Conservation (phyloP, 2,797 vertebrate genomes). For the Danio kyathit region DNA sequence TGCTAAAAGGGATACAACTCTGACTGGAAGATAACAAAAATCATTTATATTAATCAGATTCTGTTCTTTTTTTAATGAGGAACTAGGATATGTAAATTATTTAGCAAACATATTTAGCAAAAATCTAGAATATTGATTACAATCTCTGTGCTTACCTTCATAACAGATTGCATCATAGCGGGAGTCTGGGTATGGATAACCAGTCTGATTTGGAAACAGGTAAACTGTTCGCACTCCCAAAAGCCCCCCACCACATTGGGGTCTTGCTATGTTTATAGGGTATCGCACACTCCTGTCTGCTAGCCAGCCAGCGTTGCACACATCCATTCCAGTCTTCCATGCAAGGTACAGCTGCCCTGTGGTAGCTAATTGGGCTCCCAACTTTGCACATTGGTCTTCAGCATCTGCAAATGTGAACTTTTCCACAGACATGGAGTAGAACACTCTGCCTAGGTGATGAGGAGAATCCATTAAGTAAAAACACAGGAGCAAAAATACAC, state of each 20-base stretch:
- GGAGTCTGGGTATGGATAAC: slow-evolving; percentile 89
- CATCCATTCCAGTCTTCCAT: slow-evolving; percentile 93
- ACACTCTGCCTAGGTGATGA: slow-evolving; percentile 86
- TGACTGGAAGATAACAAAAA: too few species aligned
- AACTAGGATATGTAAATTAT: neutral
- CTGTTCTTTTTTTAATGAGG: neutral
- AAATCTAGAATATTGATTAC: neutral
- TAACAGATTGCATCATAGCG: slow-evolving; percentile 95
- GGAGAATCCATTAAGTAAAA: slow-evolving; percentile 18
- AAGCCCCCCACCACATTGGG: slow-evolving; percentile 93
- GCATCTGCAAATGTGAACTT: slow-evolving; percentile 94
- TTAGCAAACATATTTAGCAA: neutral
- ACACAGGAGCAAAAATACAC: neutral
- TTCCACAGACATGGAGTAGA: slow-evolving; percentile 88
- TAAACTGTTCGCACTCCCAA: slow-evolving; percentile 94
- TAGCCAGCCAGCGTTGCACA: slow-evolving; percentile 96
- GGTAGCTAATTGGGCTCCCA: slow-evolving; percentile 89
- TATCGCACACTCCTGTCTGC: slow-evolving; percentile 94
- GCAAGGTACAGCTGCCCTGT: slow-evolving; percentile 94
- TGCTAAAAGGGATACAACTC: too few species aligned
- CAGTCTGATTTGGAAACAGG: slow-evolving; percentile 90
- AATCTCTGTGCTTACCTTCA: slow-evolving; percentile 76
- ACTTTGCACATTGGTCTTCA: slow-evolving; percentile 85
- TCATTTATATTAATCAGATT: too few species aligned
- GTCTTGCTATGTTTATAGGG: slow-evolving; percentile 90